Conservation (phyloP, 2,113 vertebrate species). For the Mesembrinibis cayennensis region DNA sequence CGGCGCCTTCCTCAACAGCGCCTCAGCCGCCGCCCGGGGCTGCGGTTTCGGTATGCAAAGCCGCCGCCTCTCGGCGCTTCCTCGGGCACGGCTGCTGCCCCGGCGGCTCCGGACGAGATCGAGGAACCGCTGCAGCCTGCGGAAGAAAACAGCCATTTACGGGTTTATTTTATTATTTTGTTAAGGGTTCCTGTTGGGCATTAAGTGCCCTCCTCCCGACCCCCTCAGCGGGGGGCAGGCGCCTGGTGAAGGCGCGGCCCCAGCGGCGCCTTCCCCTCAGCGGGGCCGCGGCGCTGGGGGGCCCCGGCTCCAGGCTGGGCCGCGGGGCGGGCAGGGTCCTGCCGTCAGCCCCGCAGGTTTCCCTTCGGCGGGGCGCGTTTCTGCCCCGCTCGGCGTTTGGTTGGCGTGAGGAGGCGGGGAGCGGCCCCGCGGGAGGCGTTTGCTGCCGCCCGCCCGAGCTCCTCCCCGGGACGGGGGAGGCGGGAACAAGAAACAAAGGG, state of each 20-base stretch:
- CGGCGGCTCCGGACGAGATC: rapidly evolving
- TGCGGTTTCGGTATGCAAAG: neutral
- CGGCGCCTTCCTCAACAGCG: neutral
- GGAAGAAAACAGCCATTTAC: rapidly evolving
- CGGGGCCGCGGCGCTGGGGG: no score
- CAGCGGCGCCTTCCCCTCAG: no score
- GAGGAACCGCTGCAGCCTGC: neutral
- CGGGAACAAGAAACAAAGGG: rapidly evolving
- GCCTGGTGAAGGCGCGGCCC: neutral
- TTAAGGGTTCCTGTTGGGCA: neutral
- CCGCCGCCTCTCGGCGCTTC: neutral
- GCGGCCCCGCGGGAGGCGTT: rapidly evolving
- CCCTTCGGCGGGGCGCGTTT: rapidly evolving
- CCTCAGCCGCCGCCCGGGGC: neutral
- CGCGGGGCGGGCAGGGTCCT: no score
- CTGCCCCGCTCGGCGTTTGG: rapidly evolving
- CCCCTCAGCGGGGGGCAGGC: neutral
- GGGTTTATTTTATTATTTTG: neutral
- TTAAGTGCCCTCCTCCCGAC: no score
- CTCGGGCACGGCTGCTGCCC: neutral
- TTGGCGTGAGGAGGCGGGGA: rapidly evolving
- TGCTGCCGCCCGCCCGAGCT: rapidly evolving
- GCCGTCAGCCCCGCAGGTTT: rapidly evolving
- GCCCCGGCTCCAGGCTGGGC: no score
- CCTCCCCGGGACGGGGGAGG: rapidly evolving